phyloP scores from a whole-genome alignment of 2,113 vertebrate genomes.

The Phalacrocorax aristotelis region DNA sequence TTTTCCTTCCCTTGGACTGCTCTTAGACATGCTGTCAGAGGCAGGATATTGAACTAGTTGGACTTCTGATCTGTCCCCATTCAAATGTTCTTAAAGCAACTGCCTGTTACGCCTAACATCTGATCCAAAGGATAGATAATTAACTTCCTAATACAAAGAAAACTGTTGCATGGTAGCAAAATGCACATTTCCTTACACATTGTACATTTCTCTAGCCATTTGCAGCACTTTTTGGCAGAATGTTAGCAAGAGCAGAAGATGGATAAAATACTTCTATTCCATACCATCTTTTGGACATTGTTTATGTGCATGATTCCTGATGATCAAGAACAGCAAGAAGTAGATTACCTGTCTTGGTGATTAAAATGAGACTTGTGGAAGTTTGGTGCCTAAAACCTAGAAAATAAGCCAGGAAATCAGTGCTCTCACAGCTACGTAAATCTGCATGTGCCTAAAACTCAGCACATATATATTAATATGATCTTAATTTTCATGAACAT shows the following conservation, averaged over 20 bases:
- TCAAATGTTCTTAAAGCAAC: neutral
- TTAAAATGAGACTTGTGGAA: neutral
- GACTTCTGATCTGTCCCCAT: neutral
- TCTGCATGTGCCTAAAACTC: neutral
- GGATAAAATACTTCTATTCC: neutral
- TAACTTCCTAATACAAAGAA: neutral
- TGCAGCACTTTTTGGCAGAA: neutral
- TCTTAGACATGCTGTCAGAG: neutral
- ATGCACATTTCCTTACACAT: neutral
- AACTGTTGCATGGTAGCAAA: neutral
- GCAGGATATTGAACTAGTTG: neutral
- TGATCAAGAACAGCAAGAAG: neutral
- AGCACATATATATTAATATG: neutral
- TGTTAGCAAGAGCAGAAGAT: neutral
- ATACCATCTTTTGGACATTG: neutral
- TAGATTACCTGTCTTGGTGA: neutral
- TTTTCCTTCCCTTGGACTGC: neutral
- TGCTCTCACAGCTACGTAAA: neutral
- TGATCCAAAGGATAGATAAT: neutral
- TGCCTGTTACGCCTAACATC: neutral
- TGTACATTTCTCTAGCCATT: neutral
- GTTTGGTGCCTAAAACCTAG: neutral
- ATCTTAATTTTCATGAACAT: neutral
- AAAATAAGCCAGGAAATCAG: neutral
- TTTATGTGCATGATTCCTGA: neutral